Evolutionary conservation across 2,797 vertebrate species (phyloP), one percentile per base, ranked within the genome.

Genomic region (Tragopan temminckii): DNA sequence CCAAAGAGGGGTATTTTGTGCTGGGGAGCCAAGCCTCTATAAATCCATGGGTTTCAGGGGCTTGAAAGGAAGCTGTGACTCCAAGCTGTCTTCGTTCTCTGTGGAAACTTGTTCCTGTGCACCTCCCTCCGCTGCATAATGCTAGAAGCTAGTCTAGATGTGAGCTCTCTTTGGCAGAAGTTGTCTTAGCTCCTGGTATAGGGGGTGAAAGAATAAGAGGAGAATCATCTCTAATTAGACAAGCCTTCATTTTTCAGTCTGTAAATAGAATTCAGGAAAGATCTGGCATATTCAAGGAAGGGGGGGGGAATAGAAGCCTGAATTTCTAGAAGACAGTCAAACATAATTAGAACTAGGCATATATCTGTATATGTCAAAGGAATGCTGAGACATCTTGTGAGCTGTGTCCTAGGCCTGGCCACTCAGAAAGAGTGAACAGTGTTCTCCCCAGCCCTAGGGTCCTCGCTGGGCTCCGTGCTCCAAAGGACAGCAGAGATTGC

Each of bases 141-240:
- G 84, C 64, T 87, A 87, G 87, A 83, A 94, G 87, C 92, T 38
- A 42, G 89, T 89, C 92, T 95, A 66, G 93, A 92, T 75, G 33
- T 79, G 87, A 88, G 67, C 89, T 35, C 33, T 80, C 76, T 55
- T 67, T 64, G 87, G 86, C 88, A 92, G 72, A 72, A 63, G 24
- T 35, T 53, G 48, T 33, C 86, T 64, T 45, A 8, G 2, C 35
- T 80, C 64, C 24, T 43, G 7, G 17, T 52, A 1, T 4, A 58
- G 1, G 5, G 62, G 87, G 84, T 69, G 66, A 93, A 87, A 33
- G 42, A 35, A 83, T 81, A 93, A 21, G 58, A 55, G 66, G 72
- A 92, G 89, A 59, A 31, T 58, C 25, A 1, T 36, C 59, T 81
- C 62, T 76, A 63, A 85, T 59, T 70, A 61, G 67, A 84, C 57